Percentiles rank a stretch among this genome's conserved stretches.
phyloP scores from a whole-genome alignment of 2,113 vertebrate genomes.

The Hypomesus transpacificus region DNA sequence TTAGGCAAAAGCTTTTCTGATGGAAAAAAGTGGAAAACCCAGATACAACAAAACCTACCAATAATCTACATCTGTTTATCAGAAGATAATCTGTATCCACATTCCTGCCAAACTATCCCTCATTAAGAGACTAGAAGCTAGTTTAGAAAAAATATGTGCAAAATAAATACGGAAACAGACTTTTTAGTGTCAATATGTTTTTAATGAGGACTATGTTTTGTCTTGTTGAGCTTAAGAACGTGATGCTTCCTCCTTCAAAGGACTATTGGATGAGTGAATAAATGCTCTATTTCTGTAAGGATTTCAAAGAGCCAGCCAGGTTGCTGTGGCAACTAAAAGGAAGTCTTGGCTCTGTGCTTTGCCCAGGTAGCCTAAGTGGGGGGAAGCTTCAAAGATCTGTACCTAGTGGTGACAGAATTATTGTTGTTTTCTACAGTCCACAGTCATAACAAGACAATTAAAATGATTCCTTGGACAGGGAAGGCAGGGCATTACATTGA shows the following conservation, averaged over 20 bases:
- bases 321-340: conserved; percentile 61
- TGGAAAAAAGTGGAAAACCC: too few species aligned
- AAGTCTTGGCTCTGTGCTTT: conserved; percentile 48
- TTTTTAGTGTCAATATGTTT: conserved; percentile 45
- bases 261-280: conserved; percentile 30
- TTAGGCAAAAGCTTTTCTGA: too few species aligned
- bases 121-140: too few species aligned
- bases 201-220: conserved; percentile 53
- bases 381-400: conserved; percentile 58
- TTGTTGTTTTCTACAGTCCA: conserved; percentile 51
- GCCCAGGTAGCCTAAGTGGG: conserved; percentile 49
- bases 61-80: too few species aligned
- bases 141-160: background rate
- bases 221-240: conserved; percentile 35
- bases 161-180: conserved; percentile 19
- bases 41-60: too few species aligned
- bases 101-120: too few species aligned
- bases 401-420: conserved; percentile 44
- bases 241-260: conserved; percentile 52
- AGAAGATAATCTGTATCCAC: too few species aligned
- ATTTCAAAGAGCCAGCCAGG: conserved; percentile 58
- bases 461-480: conserved; percentile 64
- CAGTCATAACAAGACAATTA: conserved; percentile 65
- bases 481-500: conserved; percentile 51
- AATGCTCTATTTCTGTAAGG: conserved; percentile 55